These are phyloP conservation scores for Leistus spinibarbis DNA, from an alignment of 2,888 invertebrate species.

Conservation along the genomic window DNA sequence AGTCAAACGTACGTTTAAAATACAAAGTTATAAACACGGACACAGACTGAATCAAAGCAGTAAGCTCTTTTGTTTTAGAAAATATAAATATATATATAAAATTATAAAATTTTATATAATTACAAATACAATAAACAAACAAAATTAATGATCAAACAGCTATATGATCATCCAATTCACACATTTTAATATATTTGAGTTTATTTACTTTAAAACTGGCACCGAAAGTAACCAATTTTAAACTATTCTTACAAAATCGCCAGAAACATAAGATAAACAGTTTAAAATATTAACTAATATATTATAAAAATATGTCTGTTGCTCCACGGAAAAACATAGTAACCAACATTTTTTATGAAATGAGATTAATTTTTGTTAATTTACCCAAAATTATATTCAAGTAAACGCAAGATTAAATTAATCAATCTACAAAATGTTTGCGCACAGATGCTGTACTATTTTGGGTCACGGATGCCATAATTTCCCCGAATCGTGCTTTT, in stretches of 20 bases:
- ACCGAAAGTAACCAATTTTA: background rate
- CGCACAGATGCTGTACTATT: no score
- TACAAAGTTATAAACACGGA: slow-evolving; percentile 40
- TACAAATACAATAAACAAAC: slow-evolving; percentile 31
- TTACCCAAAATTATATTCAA: no score
- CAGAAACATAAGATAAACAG: no score
- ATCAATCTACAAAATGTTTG: no score
- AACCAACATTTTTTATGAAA: no score
- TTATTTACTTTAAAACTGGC: background rate
- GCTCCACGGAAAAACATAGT: background rate
- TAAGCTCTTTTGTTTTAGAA: slow-evolving; percentile 50
- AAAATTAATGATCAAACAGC: slow-evolving; percentile 34
- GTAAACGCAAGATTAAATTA: no score
- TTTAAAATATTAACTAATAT: no score
- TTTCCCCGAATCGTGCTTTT: no score
- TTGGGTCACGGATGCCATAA: no score
- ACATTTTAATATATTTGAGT: slow-evolving; percentile 1
- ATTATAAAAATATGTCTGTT: background rate
- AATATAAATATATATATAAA: slow-evolving; percentile 10
- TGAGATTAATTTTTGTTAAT: no score
- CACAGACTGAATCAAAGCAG: slow-evolving; percentile 51
- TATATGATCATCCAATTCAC: slow-evolving; percentile 34
- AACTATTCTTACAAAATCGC: background rate
- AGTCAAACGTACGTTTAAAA: slow-evolving; percentile 36
- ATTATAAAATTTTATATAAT: slow-evolving; percentile 26